Evolutionary conservation across 2,113 vertebrate genomes (phyloP).

Genomic region (Lophius piscatorius): DNA sequence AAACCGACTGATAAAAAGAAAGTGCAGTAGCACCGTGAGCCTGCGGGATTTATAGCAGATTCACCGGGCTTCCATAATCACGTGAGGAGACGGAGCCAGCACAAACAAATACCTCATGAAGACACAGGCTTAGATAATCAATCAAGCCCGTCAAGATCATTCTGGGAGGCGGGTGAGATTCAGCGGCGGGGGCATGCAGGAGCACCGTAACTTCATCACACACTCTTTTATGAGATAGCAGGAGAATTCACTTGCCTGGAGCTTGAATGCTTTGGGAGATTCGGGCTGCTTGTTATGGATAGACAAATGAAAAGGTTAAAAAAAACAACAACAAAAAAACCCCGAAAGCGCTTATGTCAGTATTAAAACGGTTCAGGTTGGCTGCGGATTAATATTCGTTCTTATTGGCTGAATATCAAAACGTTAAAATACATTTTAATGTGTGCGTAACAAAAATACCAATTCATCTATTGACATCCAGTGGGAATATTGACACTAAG

Average conservation of each 20-base stretch:
- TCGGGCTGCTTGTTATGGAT: slow-evolving; percentile 92
- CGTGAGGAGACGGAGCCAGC: slow-evolving; percentile 42
- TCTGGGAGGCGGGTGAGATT: slow-evolving; percentile 37
- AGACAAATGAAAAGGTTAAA: slow-evolving; percentile 88
- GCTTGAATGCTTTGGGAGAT: slow-evolving; percentile 92
- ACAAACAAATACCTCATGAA: slow-evolving; percentile 65
- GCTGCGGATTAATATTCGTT: no score
- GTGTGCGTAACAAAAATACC: no score
- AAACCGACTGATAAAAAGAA: slow-evolving; percentile 52
- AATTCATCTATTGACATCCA: no score
- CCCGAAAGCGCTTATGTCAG: slow-evolving; percentile 43
- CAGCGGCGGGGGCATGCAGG: slow-evolving; percentile 66
- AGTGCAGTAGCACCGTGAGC: slow-evolving; percentile 23
- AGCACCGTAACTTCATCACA: slow-evolving; percentile 38
- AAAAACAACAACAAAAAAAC: no score
- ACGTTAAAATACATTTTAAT: no score
- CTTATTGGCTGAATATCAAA: no score
- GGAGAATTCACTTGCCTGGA: slow-evolving; percentile 92
- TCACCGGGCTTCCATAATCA: slow-evolving; percentile 36
- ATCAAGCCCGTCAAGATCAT: slow-evolving; percentile 39
- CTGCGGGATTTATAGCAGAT: slow-evolving; percentile 42
- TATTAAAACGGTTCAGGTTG: no score
- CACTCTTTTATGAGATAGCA: slow-evolving; percentile 52
- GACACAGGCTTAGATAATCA: slow-evolving; percentile 46
- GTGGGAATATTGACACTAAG: no score